phyloP scores from a whole-genome alignment of 2,113 vertebrate species.

The Dromiciops gliroides region DNA sequence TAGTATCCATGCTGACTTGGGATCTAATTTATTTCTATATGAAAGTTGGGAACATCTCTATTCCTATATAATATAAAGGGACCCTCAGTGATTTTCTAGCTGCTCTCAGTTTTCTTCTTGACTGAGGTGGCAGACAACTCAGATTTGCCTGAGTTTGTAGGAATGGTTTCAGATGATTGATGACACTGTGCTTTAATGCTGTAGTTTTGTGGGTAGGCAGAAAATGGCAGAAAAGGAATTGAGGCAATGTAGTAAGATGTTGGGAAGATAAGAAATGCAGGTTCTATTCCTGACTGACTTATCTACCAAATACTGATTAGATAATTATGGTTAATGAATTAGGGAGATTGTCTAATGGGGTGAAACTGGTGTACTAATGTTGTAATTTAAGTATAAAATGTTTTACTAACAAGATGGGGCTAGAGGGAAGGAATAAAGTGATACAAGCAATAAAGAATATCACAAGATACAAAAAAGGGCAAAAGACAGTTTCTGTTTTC shows the following conservation, averaged over 20 bases:
- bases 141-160: background rate
- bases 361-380: background rate
- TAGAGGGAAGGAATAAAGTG: slow-evolving; percentile 20
- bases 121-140: slow-evolving; percentile 1
- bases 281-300: background rate
- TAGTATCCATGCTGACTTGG: background rate
- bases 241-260: background rate
- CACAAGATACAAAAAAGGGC: too few species aligned
- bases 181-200: background rate
- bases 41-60: background rate
- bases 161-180: background rate
- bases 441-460: background rate
- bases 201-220: background rate
- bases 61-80: background rate
- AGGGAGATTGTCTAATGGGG: background rate
- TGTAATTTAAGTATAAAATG: too few species aligned
- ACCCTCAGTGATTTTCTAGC: background rate
- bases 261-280: background rate
- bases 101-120: slow-evolving; percentile 22
- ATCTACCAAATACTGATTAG: background rate
- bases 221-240: background rate
- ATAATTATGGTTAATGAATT: background rate
- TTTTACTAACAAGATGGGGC: background rate
- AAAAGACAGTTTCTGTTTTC: too few species aligned
- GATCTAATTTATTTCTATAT: background rate